Evolutionary conservation across 2,113 vertebrate genomes (phyloP).

Genomic region (Psammodynastes pulverulentus): DNA sequence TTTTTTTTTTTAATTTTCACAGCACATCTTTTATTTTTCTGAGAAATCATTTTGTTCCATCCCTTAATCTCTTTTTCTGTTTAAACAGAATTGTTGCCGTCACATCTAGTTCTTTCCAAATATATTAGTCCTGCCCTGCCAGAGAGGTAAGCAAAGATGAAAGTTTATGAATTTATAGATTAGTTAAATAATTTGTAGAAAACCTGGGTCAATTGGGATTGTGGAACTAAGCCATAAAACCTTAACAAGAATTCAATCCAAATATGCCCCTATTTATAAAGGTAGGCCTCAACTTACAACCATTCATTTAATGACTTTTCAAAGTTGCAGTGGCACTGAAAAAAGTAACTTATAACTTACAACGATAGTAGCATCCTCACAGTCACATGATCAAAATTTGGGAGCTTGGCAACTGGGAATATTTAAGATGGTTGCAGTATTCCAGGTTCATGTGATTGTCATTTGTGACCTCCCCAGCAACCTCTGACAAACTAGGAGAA

Average conservation of each 20-base stretch:
- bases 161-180: neutral
- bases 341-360: neutral
- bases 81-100: neutral
- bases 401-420: too few species aligned
- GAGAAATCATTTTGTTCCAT: neutral
- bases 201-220: neutral
- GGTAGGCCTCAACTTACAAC: neutral
- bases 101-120: neutral
- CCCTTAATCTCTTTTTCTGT: neutral
- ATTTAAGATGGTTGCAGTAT: too few species aligned
- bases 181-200: neutral
- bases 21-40: neutral
- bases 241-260: neutral
- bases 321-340: neutral
- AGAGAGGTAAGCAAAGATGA: neutral
- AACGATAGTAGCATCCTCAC: neutral
- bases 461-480: neutral
- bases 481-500: neutral
- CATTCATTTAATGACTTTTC: neutral
- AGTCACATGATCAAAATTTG: neutral
- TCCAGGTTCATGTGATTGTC: neutral
- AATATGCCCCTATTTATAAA: neutral
- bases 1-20: neutral
- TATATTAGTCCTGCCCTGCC: neutral
- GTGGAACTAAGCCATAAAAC: too few species aligned